Evolutionary conservation across 2,797 vertebrate genomes (phyloP).

Genomic region (Smutsia temminckii): DNA sequence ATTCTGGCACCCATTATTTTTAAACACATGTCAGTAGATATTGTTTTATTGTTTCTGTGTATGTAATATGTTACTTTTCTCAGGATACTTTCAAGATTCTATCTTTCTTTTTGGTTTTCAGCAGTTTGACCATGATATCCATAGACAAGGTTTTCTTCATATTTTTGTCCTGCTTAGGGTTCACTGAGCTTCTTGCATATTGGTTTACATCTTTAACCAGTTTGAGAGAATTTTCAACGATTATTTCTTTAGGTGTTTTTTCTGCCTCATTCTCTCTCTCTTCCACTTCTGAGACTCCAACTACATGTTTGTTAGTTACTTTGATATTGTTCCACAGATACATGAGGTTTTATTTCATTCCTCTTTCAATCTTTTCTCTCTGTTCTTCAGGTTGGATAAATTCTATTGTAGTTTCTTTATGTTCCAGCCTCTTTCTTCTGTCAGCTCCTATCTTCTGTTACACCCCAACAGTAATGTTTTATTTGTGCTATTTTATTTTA

Average conservation of each 20-base stretch:
- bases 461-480: neutral
- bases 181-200: conserved; percentile 1
- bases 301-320: neutral
- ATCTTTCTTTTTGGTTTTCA: conserved; percentile 2
- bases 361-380: conserved; percentile 26
- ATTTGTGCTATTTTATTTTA: conserved; percentile 3
- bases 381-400: neutral
- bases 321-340: neutral
- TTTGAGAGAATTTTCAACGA: neutral
- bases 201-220: neutral
- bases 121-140: neutral
- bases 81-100: neutral
- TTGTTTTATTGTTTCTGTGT: neutral
- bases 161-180: neutral
- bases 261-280: neutral
- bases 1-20: neutral
- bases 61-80: neutral
- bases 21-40: neutral
- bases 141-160: neutral
- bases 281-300: neutral
- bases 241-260: neutral
- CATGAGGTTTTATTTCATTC: neutral
- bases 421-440: neutral
- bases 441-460: neutral
- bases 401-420: neutral